Conservation (phyloP, 1,140 invertebrate species). For the Ceratina calcarata region DNA sequence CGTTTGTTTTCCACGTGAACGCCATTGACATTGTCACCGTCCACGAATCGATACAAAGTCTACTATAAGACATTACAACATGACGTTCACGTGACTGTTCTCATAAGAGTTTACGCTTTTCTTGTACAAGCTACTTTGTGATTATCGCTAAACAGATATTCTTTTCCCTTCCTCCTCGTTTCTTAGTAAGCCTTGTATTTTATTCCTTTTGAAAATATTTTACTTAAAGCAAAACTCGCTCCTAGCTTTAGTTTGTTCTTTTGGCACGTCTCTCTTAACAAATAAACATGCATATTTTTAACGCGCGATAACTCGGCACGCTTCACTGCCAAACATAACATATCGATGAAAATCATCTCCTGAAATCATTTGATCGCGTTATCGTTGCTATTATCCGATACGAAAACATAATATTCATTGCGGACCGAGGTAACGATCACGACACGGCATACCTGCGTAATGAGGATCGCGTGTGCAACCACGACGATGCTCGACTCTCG, state of each 20-base stretch:
- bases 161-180: neutral
- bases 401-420: conserved; percentile 58
- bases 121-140: neutral
- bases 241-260: too few species aligned
- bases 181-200: too few species aligned
- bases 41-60: conserved; percentile 64
- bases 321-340: neutral
- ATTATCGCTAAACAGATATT: neutral
- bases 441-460: conserved; percentile 57
- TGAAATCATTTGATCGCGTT: conserved; percentile 25
- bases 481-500: conserved; percentile 41
- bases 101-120: neutral
- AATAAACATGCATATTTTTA: conserved; percentile 4
- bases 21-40: conserved; percentile 54
- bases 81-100: neutral
- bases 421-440: conserved; percentile 54
- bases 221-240: too few species aligned
- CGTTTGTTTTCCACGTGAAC: conserved; percentile 69
- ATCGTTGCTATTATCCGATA: conserved; percentile 52
- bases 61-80: neutral
- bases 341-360: conserved; percentile 16
- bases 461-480: conserved; percentile 57
- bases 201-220: too few species aligned
- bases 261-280: neutral
- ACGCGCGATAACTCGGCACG: neutral